Base-by-base conservation (phyloP, 1,140 invertebrate genomes). In the Trichonephila clavata region DNA sequence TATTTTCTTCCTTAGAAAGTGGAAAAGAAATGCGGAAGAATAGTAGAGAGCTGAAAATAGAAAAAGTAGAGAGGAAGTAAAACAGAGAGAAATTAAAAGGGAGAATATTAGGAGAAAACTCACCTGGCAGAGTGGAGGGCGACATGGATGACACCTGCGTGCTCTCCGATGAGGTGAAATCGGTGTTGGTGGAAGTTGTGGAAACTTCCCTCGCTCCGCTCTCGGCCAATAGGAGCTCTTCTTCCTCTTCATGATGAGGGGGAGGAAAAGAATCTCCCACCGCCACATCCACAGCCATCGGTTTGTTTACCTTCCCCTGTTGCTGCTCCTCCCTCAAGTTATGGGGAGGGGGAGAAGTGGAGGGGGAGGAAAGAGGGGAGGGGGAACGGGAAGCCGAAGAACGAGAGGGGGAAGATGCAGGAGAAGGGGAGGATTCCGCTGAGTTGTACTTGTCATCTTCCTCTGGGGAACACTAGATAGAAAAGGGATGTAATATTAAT, bases 101-200 rank as follows among this genome's bases (percentile, higher is more conserved):
- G 81, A n/a, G n/a, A 57, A 24, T 59, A 14, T 59, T 39, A 20
- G 20, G n/a, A 57, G 39, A 57, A 13, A 57, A 24, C 57, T 59
- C 57, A 84, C 43, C 43, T n/a, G 50, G 57, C 43, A 24, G n/a
- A 3, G 65, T 24, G 8, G 83, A 32, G 8, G 92, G 92, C 18
- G 92, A 93, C 65, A 63, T 43, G n/a, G 91, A 61, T 8, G 83
- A 91, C 60, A 94, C 89, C 65, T 92, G 93, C 50, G 89, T 92
- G 80, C 83, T 80, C 21, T 91, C 89, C 20, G 90, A 92, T 5
- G 93, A 92, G 14, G 90, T 91, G 61, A 92, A 94, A 43, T 92
- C 89, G n/a, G 94, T 94, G 71, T 93, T 93, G 65, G 94, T 91
- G 80, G 94, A 90, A 86, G 86, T 94, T 83, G 90, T 84, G 88